These are phyloP conservation scores for Apamea sordens DNA, from an alignment of 2,888 invertebrate genomes.

Conservation along the genomic window DNA sequence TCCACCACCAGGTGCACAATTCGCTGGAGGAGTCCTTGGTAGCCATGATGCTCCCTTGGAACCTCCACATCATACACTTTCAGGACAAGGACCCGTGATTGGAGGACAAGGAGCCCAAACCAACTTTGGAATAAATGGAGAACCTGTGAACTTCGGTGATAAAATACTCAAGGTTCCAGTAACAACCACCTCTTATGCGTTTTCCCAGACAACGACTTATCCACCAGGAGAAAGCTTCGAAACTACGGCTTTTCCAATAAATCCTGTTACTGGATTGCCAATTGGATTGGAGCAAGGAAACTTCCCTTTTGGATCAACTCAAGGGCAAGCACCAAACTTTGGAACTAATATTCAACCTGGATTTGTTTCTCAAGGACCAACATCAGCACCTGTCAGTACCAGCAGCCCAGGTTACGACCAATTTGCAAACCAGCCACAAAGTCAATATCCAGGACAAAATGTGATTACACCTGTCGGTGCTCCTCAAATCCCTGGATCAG, in stretches of 20 bases:
- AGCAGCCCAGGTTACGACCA: slow-evolving; percentile 1
- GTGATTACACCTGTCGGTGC: not conserved
- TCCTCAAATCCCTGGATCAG: slow-evolving; percentile 18
- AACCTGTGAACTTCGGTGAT: slow-evolving; percentile 36
- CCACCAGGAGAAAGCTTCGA: slow-evolving; percentile 68
- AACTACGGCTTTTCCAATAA: slow-evolving; percentile 44
- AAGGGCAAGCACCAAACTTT: slow-evolving; percentile 6
- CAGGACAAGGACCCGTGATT: slow-evolving; percentile 37
- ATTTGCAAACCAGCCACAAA: slow-evolving; percentile 11
- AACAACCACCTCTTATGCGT: slow-evolving; percentile 76
- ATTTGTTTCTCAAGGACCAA: not conserved
- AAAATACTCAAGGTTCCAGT: slow-evolving; percentile 55
- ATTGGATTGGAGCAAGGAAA: slow-evolving; percentile 21
- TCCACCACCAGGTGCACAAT: slow-evolving; percentile 81
- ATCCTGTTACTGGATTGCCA: slow-evolving; percentile 57
- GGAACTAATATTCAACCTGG: slow-evolving; percentile 26
- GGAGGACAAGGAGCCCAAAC: not conserved
- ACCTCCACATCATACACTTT: slow-evolving; percentile 66
- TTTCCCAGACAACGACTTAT: slow-evolving; percentile 76
- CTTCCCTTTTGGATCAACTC: slow-evolving; percentile 1
- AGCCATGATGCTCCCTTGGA: slow-evolving; percentile 77
- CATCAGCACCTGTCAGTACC: not conserved
- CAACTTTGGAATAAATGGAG: slow-evolving; percentile 24
- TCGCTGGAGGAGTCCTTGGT: slow-evolving; percentile 78
- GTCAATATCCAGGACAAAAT: slow-evolving; percentile 40